These are phyloP conservation scores for Lepilemur ruficaudatus DNA, from an alignment of 2,797 vertebrate genomes.

Conservation along the genomic window DNA sequence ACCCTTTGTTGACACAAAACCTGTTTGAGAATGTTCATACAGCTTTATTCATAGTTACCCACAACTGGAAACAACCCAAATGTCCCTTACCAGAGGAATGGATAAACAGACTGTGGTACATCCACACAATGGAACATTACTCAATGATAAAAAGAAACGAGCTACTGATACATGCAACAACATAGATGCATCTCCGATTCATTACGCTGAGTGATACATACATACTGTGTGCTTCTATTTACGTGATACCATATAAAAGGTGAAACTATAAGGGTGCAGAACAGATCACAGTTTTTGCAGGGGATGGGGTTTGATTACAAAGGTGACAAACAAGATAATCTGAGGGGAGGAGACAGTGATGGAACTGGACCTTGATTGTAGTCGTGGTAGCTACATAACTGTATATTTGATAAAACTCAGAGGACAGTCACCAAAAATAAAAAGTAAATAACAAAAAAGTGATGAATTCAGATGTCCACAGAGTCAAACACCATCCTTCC, in stretches of 20 bases:
- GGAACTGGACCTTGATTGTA: not conserved
- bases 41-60: slow-evolving; percentile 30
- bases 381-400: not conserved
- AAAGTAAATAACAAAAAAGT: not conserved
- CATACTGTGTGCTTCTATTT: not conserved
- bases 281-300: not conserved
- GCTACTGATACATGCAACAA: not conserved
- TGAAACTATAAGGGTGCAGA: not conserved
- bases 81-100: not conserved
- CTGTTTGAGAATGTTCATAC: not conserved
- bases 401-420: not conserved
- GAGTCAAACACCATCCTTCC: not conserved
- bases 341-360: not conserved
- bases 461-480: not conserved
- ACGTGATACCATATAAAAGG: not conserved
- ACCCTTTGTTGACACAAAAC: slow-evolving; percentile 21
- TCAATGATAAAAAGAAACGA: slow-evolving; percentile 10
- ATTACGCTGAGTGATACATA: not conserved
- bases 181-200: not conserved
- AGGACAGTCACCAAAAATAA: not conserved
- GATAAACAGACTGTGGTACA: not conserved
- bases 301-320: not conserved
- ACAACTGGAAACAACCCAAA: slow-evolving; percentile 1
- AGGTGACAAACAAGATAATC: not conserved
- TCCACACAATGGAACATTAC: not conserved